Percentiles rank a stretch among this genome's conserved stretches.
phyloP scores from a whole-genome alignment of 2,888 invertebrate genomes.

The Limnephilus auricula region DNA sequence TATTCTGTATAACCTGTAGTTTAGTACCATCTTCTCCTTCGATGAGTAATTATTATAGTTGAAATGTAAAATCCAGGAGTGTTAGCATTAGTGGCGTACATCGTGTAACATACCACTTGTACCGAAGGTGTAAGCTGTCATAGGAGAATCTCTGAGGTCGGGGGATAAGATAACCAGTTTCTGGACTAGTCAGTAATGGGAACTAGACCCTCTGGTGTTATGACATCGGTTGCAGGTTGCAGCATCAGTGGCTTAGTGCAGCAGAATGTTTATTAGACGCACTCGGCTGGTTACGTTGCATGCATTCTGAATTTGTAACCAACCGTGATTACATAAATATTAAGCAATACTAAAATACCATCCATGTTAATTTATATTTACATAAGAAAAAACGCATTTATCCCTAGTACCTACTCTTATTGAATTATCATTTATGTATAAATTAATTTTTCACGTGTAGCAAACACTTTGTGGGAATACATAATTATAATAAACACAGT shows the following conservation, averaged over 20 bases:
- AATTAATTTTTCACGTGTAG: no score
- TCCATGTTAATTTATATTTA: background rate
- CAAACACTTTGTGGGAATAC: no score
- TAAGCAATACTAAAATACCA: background rate
- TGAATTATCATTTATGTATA: no score
- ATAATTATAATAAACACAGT: no score
- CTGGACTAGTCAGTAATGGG: background rate
- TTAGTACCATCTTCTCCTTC: no score
- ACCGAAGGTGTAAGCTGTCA: background rate
- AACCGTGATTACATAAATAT: background rate
- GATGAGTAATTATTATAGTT: background rate
- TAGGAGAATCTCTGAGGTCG: background rate
- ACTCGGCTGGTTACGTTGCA: background rate
- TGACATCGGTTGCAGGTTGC: background rate
- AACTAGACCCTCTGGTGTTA: background rate
- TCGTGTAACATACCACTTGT: background rate
- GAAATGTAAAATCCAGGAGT: background rate
- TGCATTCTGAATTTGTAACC: background rate
- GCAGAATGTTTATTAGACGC: background rate
- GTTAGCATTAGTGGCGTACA: background rate
- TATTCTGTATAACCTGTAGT: no score
- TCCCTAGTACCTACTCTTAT: no score
- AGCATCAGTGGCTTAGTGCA: background rate
- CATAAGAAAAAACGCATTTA: background rate
- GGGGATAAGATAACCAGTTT: background rate